These are phyloP conservation scores for Macaria liturata DNA, from an alignment of 2,888 invertebrate species.

Conservation along the genomic window DNA sequence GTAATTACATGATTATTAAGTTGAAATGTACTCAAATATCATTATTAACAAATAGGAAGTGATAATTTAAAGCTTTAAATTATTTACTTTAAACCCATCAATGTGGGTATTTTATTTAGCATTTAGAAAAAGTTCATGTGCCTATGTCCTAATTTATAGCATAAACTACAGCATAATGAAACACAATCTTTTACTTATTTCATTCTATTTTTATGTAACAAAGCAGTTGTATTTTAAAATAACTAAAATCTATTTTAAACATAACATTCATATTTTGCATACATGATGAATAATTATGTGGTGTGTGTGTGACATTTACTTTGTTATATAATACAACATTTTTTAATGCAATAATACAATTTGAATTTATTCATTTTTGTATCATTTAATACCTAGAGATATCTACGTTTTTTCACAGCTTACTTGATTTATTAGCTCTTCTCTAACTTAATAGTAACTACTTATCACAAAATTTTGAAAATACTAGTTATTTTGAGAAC, in stretches of 20 bases:
- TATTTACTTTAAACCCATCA: slow-evolving; percentile 14
- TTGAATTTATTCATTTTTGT: slow-evolving; percentile 5
- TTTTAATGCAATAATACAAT: slow-evolving; percentile 17
- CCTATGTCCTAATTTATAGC: slow-evolving; percentile 1
- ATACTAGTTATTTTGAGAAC: not conserved
- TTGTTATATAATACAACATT: no score
- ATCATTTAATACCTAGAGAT: no score
- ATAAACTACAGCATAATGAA: not conserved
- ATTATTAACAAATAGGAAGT: slow-evolving; percentile 6
- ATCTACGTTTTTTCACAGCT: no score
- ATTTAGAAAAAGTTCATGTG: not conserved
- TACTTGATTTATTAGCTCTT: no score
- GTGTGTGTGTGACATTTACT: no score
- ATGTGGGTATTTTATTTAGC: slow-evolving; percentile 3
- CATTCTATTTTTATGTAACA: slow-evolving; percentile 7
- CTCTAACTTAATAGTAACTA: slow-evolving; percentile 5
- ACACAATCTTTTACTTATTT: not conserved
- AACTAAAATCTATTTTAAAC: no score
- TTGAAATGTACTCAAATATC: slow-evolving; percentile 7
- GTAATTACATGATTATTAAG: slow-evolving; percentile 8
- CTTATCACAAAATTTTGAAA: slow-evolving; percentile 7
- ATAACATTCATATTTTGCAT: no score
- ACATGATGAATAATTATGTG: no score
- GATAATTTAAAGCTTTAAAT: slow-evolving; percentile 25
- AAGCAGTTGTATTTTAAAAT: not conserved